Evolutionary conservation across 2,888 invertebrate species (phyloP), one percentile per base, ranked within the genome.

Genomic region (Thelaira solivaga): DNA sequence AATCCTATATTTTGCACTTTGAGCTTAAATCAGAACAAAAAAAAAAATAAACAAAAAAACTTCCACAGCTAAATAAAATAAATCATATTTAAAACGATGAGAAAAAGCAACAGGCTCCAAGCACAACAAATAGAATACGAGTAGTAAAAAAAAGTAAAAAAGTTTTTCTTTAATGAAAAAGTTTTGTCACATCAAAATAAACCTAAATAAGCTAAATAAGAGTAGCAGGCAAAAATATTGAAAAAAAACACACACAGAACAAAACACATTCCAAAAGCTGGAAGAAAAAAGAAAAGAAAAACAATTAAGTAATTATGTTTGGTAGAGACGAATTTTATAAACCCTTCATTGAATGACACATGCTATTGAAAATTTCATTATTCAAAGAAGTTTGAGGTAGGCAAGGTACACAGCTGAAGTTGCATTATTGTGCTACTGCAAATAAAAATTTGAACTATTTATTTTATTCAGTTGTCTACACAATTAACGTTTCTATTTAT

Each of bases 151-250:
- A 69, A n/a, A 11, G 41, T 41, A 16, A 68, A 74, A 73, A 74
- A 74, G 51, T 74, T 78, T 78, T 74, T 69, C 36, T 74, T 78
- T 78, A 78, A 78, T 78, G 78, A 74, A 78, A 78, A 78, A 78
- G 64, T 78, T 78, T 78, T 78, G 69, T 78, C 78, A 74, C 78
- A 74, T 78, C 69, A 78, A 74, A 78, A 69, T 77, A 73, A 77
- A 78, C 68, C 73, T 64, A 73, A 78, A 78, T 78, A 78, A 78
- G 69, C 78, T 61, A 74, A 78, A 74, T 74, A 74, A 78, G 69
- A 78, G 69, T 71, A 69, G 55, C 61, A 59, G 18, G 57, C 43
- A 49, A 64, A 57, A 64, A 61, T 73, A 69, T 59, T 55, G 77
- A 64, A 51, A 71, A 41, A 13, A 49, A 16, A 57, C 41, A 61